These are phyloP conservation scores for Tympanoctomys barrerae DNA, from an alignment of 2,797 vertebrate genomes.

Conservation along the genomic window DNA sequence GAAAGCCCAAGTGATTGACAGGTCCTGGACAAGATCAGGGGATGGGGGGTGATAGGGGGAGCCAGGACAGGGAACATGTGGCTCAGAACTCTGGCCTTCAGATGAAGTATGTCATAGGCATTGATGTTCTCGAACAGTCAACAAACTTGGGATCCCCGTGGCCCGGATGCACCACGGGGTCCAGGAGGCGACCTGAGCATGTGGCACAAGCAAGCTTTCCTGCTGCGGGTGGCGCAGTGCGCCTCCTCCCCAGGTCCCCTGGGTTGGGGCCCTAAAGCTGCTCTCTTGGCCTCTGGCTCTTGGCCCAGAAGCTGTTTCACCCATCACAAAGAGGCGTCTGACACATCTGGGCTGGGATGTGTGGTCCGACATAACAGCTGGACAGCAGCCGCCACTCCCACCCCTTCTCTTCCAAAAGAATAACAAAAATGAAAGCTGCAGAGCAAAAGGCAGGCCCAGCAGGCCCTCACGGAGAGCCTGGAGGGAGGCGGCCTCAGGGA, in stretches of 20 bases:
- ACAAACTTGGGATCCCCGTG: background rate
- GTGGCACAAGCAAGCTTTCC: background rate
- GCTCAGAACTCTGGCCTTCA: conserved; percentile 8
- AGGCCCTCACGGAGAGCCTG: conserved; percentile 50
- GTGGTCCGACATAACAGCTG: conserved; percentile 73
- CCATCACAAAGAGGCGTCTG: conserved; percentile 59
- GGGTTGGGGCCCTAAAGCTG: background rate
- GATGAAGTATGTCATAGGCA: background rate
- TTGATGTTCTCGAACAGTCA: conserved; percentile 21
- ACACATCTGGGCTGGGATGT: conserved; percentile 76
- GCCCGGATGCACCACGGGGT: background rate
- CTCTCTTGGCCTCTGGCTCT: conserved; percentile 54
- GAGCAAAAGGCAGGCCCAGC: conserved; percentile 49
- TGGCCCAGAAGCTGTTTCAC: conserved; percentile 66
- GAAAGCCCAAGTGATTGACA: conserved; percentile 39
- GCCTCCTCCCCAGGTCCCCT: background rate
- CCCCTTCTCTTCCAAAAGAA: conserved; percentile 64
- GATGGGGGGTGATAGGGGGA: background rate
- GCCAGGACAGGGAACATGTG: background rate
- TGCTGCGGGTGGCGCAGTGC: background rate
- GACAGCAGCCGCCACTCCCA: conserved; percentile 65
- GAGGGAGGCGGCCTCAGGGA: background rate
- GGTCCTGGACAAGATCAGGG: background rate
- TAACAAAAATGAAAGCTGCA: conserved; percentile 69
- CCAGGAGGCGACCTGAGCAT: background rate